Evolutionary conservation across 2,797 vertebrate genomes (phyloP), one percentile per base, ranked within the genome.

Genomic region (Myotis planiceps): DNA sequence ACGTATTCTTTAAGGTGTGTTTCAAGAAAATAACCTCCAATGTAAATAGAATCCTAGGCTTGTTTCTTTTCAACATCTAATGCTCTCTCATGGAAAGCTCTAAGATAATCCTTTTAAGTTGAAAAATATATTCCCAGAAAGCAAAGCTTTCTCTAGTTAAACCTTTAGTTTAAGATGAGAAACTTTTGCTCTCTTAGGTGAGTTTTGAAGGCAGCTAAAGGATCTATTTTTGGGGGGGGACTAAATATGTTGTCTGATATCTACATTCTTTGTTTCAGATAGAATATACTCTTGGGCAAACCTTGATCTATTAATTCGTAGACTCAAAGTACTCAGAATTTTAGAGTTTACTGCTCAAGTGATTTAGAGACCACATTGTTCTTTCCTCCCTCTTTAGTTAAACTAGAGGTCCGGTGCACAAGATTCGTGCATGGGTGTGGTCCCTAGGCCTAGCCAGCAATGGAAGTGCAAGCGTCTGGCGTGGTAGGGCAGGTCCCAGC

Each of bases 31-130:
- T 45, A 39, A 39, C 0, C 25, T 88, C n/a, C 16, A 42, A 55
- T 53, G 3, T 68, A 92, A 96, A 90, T 47, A 29, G 9, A 72
- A 45, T 84, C 89, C 63, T 72, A 51, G 12, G 1, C 55, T 69
- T 93, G 13, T 47, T 93, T 95, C 51, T 93, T 96, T 94, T 93
- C 29, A 92, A 58, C 6, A 58, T 3, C 49, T 58, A 63, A 25
- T 49, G 16, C 90, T 85, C 45, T 65, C 2, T 51, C 29, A 78
- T 58, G 9, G 16, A 92, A 96, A 78, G 7, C 12, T 89, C 60
- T 68, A 55, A 27, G 19, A 65, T 84, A 49, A 92, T 66, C 7
- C 2, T 79, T 96, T 42, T 51, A 83, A 90, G 27, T n/a, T 60
- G 49, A 80, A 83, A 71, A 3, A 65, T 51, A 85, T 12, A 79